These are phyloP conservation scores for Temnothorax unifasciatus DNA, from an alignment of 2,888 invertebrate genomes.

Conservation along the genomic window DNA sequence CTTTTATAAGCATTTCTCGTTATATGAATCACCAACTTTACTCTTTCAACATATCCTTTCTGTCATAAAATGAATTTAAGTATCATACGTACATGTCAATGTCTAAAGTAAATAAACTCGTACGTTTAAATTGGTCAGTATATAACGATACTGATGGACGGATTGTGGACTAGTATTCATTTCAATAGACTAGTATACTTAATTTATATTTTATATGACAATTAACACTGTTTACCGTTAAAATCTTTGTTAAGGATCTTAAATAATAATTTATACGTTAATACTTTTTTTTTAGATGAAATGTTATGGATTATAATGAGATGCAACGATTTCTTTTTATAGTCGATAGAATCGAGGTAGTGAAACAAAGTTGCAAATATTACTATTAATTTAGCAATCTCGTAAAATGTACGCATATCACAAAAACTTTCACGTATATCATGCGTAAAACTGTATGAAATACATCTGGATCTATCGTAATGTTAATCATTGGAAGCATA, in stretches of 20 bases:
- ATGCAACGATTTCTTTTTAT: slow-evolving; percentile 4
- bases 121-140: slow-evolving; percentile 13
- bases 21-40: slow-evolving; percentile 73
- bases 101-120: neutral
- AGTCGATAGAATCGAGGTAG: neutral
- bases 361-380: slow-evolving; percentile 32
- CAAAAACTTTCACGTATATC: neutral
- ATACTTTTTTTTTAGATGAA: slow-evolving; percentile 13
- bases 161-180: slow-evolving; percentile 19
- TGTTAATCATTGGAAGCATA: slow-evolving; percentile 53
- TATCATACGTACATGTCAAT: neutral
- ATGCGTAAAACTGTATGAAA: slow-evolving; percentile 14
- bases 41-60: neutral
- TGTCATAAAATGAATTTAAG: neutral
- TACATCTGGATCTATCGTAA: neutral
- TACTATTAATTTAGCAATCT: slow-evolving; percentile 15
- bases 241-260: neutral
- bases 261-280: slow-evolving; percentile 11
- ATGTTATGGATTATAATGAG: slow-evolving; percentile 12
- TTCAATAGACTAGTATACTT: neutral
- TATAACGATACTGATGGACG: slow-evolving; percentile 22
- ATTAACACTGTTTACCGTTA: neutral
- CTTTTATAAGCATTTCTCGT: slow-evolving; percentile 70
- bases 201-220: neutral
- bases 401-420: slow-evolving; percentile 12